Percentiles rank a stretch among this genome's conserved stretches.
phyloP scores from a whole-genome alignment of 35 echinoderm and acorn worm genomes.

The Ptychodera flava region DNA sequence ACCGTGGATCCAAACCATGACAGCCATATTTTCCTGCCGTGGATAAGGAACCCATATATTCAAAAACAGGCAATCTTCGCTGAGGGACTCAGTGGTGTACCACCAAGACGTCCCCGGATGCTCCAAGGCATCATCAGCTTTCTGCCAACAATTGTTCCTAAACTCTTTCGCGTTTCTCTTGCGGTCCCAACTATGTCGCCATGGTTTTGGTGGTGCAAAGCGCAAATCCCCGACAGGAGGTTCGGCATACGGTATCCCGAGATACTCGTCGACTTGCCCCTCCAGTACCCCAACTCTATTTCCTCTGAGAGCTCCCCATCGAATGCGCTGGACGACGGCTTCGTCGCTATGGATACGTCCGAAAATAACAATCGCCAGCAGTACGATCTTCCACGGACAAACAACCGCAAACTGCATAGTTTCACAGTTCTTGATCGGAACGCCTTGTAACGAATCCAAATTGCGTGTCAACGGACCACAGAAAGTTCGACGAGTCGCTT shows the following conservation, averaged over 20 bases:
- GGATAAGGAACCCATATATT: conserved; percentile 84
- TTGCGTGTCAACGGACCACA: too few species aligned
- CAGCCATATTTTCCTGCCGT: conserved; percentile 29
- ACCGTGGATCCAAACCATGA: conserved; percentile 98
- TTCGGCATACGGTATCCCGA: conserved; percentile 60
- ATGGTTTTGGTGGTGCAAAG: conserved; percentile 39
- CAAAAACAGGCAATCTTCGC: conserved; percentile 80
- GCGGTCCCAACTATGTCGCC: conserved; percentile 11
- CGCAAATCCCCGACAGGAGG: conserved; percentile 38
- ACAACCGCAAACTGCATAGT: too few species aligned
- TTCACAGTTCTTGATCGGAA: too few species aligned
- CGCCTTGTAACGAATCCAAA: too few species aligned
- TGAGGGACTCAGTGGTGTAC: conserved; percentile 66
- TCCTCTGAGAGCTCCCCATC: conserved; percentile 15
- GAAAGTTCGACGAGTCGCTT: too few species aligned
- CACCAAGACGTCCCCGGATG: conserved; percentile 61
- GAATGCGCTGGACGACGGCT: not conserved
- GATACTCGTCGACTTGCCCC: conserved; percentile 28
- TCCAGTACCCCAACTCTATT: conserved; percentile 1
- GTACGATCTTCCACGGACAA: too few species aligned
- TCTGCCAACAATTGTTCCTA: conserved; percentile 36
- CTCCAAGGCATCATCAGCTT: conserved; percentile 19
- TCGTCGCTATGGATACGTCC: not conserved
- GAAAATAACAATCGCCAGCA: too few species aligned
- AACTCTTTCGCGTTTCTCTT: conserved; percentile 24